Percentiles rank a stretch among this genome's conserved stretches.
These are phyloP conservation scores for Hyppa rectilinea DNA, from an alignment of 2,888 invertebrate species.

Conservation along the genomic window DNA sequence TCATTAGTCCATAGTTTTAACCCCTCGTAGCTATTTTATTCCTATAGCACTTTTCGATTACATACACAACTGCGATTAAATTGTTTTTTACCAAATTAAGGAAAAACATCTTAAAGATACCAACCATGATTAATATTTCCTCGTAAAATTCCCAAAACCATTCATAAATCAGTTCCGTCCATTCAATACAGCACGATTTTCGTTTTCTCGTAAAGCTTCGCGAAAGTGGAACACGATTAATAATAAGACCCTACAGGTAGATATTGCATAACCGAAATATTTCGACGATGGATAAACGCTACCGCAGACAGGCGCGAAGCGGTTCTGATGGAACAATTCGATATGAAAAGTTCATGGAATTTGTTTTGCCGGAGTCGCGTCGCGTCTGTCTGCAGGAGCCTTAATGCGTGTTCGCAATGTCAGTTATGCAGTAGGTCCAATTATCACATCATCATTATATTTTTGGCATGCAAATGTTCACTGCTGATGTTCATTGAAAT, in stretches of 20 bases:
- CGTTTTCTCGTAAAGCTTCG: conserved; percentile 23
- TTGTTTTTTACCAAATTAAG: background rate
- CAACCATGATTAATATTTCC: background rate
- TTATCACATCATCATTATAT: conserved; percentile 43
- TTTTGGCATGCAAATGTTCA: conserved; percentile 15
- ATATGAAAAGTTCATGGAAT: background rate
- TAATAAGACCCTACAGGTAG: conserved; percentile 8
- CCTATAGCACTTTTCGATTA: background rate
- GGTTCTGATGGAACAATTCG: background rate
- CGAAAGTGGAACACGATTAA: conserved; percentile 53
- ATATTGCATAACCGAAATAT: conserved; percentile 34
- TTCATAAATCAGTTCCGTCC: conserved; percentile 23
- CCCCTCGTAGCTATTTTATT: too few relatives aligned
- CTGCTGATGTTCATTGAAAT: conserved; percentile 3
- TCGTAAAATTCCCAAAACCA: conserved; percentile 10
- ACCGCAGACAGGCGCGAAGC: background rate
- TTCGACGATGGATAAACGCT: conserved; percentile 10
- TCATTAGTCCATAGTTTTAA: too few relatives aligned
- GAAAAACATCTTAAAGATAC: background rate
- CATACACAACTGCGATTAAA: background rate
- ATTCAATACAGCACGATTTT: background rate
- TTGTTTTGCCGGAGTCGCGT: background rate
- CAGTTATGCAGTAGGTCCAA: conserved; percentile 1
- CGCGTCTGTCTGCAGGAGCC: background rate
- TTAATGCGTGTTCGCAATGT: conserved; percentile 1